Evolutionary conservation across 2,888 invertebrate species (phyloP).

Genomic region (Rhodophaea formosa): DNA sequence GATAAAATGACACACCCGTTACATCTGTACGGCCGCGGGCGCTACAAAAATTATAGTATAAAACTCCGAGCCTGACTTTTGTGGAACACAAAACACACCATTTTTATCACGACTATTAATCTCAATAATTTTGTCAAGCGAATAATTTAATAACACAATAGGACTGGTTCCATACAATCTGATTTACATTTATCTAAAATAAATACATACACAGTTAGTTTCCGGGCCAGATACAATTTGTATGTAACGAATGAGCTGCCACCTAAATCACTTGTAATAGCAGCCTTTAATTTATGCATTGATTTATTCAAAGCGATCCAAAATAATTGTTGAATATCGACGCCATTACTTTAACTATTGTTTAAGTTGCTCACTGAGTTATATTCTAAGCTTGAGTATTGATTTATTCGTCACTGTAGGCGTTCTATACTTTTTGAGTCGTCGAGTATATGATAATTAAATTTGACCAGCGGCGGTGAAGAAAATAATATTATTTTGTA

Average conservation of each 20-base stretch:
- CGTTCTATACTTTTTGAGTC: conserved; percentile 48
- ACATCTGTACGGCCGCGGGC: not conserved
- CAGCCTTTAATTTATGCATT: conserved; percentile 73
- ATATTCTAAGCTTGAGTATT: conserved; percentile 34
- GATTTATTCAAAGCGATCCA: conserved; percentile 74
- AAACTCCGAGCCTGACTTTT: not conserved
- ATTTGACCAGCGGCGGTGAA: conserved; percentile 68
- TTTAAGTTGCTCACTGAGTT: conserved; percentile 66
- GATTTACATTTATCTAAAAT: conserved; percentile 30
- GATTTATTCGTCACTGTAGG: conserved; percentile 70
- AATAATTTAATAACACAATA: conserved; percentile 15
- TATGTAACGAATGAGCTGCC: conserved; percentile 64
- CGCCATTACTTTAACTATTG: conserved; percentile 73
- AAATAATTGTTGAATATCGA: conserved; percentile 75
- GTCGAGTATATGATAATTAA: conserved; percentile 76
- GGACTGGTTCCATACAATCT: conserved; percentile 18
- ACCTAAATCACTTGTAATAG: conserved; percentile 72
- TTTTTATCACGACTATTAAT: conserved; percentile 7
- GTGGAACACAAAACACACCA: not conserved
- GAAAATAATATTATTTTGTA: conserved; percentile 59
- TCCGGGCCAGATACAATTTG: conserved; percentile 53
- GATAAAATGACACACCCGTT: conserved; percentile 9
- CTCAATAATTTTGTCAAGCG: conserved; percentile 10
- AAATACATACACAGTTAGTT: conserved; percentile 35
- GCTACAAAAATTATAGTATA: not conserved